Conservation (phyloP, 2,888 invertebrate genomes). For the Meandrusa payeni region DNA sequence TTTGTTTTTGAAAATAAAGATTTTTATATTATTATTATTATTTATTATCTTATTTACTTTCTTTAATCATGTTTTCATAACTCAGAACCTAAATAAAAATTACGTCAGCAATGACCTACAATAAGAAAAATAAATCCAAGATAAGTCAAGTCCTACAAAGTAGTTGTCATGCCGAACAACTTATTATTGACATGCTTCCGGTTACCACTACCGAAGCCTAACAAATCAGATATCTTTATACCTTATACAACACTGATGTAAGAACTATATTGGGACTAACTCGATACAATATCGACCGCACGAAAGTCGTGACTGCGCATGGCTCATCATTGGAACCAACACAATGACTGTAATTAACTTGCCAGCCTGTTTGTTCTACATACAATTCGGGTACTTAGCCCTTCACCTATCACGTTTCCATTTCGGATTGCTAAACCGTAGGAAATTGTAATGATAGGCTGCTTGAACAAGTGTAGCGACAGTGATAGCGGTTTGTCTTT, state of each 20-base stretch:
- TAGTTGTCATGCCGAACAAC: conserved; percentile 16
- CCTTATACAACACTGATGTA: background rate
- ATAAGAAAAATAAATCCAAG: conserved; percentile 12
- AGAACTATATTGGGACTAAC: background rate
- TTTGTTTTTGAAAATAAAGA: too few relatives aligned
- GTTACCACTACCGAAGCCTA: background rate
- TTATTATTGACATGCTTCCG: conserved; percentile 8
- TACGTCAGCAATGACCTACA: conserved; percentile 11
- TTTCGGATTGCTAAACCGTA: conserved; percentile 69
- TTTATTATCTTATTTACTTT: too few relatives aligned
- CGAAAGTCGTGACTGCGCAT: conserved; percentile 27
- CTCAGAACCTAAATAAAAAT: conserved; percentile 23
- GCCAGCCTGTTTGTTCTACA: conserved; percentile 66
- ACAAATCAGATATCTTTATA: background rate
- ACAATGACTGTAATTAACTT: conserved; percentile 68
- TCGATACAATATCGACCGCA: too few relatives aligned
- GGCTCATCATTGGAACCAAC: conserved; percentile 27
- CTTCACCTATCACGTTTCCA: conserved; percentile 76
- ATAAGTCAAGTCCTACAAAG: conserved; percentile 10
- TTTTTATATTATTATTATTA: too few relatives aligned
- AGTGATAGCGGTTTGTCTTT: conserved; percentile 32
- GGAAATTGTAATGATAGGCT: conserved; percentile 58
- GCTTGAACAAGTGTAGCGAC: conserved; percentile 29
- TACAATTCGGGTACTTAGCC: conserved; percentile 61
- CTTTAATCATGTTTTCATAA: too few relatives aligned